Conservation (phyloP, 2,888 invertebrate species). For the Amitus sp. region DNA sequence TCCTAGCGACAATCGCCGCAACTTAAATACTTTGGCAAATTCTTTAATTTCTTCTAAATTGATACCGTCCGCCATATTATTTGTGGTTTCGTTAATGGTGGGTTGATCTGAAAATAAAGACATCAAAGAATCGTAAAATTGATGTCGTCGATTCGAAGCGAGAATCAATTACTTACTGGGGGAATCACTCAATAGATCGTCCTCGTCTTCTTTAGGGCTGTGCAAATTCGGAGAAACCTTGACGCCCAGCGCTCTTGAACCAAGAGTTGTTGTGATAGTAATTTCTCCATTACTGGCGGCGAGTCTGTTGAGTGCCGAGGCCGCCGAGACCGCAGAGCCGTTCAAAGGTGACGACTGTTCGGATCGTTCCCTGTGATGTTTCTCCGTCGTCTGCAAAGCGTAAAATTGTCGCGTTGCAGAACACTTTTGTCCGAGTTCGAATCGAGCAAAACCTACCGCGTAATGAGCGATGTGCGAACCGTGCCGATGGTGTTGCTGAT, state of each 20-base stretch:
- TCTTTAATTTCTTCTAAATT: slow-evolving; percentile 98
- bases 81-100: slow-evolving; percentile 92
- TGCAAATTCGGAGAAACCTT: slow-evolving; percentile 64
- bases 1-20: slow-evolving; percentile 91
- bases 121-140: not conserved
- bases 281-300: slow-evolving; percentile 84
- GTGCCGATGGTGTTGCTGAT: slow-evolving; percentile 62
- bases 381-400: slow-evolving; percentile 59
- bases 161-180: slow-evolving; percentile 76
- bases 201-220: slow-evolving; percentile 62
- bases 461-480: slow-evolving; percentile 61
- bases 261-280: slow-evolving; percentile 82
- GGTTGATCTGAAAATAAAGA: slow-evolving; percentile 77
- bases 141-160: too few relatives aligned
- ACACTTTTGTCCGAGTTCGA: not conserved
- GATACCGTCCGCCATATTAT: slow-evolving; percentile 95
- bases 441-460: slow-evolving; percentile 48
- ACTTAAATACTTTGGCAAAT: slow-evolving; percentile 97
- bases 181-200: slow-evolving; percentile 82
- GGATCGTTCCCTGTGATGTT: slow-evolving; percentile 67
- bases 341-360: slow-evolving; percentile 65
- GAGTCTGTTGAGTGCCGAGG: slow-evolving; percentile 75
- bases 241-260: slow-evolving; percentile 64
- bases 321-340: slow-evolving; percentile 68
- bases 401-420: slow-evolving; percentile 5